Evolutionary conservation across 2,888 invertebrate genomes (phyloP).

Genomic region (Chirona hameri): DNA sequence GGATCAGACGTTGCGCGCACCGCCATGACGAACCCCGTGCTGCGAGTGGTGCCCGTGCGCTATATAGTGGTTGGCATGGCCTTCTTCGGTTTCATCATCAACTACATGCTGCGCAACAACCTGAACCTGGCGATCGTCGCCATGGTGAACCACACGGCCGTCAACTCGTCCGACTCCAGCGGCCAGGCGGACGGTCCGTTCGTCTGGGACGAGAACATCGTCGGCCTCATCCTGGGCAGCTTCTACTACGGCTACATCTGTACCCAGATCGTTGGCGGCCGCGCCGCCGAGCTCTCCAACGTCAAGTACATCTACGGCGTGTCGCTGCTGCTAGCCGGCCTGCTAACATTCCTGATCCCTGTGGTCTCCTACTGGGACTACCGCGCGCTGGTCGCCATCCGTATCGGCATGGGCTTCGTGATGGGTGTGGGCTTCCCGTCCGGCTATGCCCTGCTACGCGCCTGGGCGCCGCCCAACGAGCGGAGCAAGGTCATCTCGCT

Average conservation of each 20-base stretch:
- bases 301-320: constrained; percentile 48
- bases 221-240: constrained; percentile 45
- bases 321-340: constrained; percentile 43
- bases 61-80: constrained; percentile 38
- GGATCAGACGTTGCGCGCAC: background rate
- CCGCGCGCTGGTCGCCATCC: constrained; percentile 42
- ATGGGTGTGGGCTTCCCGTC: constrained; percentile 88
- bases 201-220: constrained; percentile 45
- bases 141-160: constrained; percentile 39
- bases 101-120: constrained; percentile 39
- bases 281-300: constrained; percentile 50
- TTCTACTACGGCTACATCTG: constrained; percentile 49
- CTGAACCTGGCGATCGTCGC: constrained; percentile 37
- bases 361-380: constrained; percentile 43
- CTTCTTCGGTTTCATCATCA: constrained; percentile 38
- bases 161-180: no score
- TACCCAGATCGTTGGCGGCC: constrained; percentile 48
- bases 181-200: no score
- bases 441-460: constrained; percentile 85
- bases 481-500: constrained; percentile 76
- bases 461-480: constrained; percentile 92
- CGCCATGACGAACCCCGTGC: constrained; percentile 1
- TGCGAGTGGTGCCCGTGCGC: constrained; percentile 33
- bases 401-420: constrained; percentile 45
- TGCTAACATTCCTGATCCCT: constrained; percentile 47